These are phyloP conservation scores for Tinamus major DNA, from an alignment of 2,797 vertebrate species.

Conservation along the genomic window DNA sequence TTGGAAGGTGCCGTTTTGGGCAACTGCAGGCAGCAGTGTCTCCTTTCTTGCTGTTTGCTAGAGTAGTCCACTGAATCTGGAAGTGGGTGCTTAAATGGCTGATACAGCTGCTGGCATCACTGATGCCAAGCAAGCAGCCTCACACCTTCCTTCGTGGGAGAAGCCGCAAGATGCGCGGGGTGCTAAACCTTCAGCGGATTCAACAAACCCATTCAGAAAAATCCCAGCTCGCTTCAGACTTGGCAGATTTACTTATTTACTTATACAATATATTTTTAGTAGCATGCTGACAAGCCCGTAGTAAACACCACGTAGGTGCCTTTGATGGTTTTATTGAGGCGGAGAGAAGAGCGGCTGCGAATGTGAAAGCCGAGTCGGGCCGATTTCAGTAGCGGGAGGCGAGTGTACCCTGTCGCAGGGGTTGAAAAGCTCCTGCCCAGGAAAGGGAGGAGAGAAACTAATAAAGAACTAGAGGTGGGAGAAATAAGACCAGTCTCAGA, in stretches of 20 bases:
- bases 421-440: not conserved
- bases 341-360: not conserved
- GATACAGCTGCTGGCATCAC: not conserved
- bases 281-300: fast-evolving
- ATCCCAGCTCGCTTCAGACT: not conserved
- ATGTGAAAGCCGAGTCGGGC: not conserved
- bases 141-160: not conserved
- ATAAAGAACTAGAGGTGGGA: not conserved
- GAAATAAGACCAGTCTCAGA: not conserved
- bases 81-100: not conserved
- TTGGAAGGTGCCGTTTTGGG: not conserved
- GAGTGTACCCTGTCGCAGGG: not conserved
- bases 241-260: not conserved
- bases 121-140: not conserved
- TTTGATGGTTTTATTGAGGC: not conserved
- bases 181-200: not conserved
- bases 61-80: not conserved
- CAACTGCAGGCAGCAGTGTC: not conserved
- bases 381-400: not conserved
- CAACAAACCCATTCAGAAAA: not conserved
- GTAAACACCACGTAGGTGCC: not conserved
- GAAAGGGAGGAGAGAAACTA: not conserved
- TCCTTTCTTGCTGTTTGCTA: not conserved
- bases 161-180: not conserved
- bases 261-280: not conserved